Base-by-base conservation (phyloP, 1,140 invertebrate species). In the Dendroctonus valens region DNA sequence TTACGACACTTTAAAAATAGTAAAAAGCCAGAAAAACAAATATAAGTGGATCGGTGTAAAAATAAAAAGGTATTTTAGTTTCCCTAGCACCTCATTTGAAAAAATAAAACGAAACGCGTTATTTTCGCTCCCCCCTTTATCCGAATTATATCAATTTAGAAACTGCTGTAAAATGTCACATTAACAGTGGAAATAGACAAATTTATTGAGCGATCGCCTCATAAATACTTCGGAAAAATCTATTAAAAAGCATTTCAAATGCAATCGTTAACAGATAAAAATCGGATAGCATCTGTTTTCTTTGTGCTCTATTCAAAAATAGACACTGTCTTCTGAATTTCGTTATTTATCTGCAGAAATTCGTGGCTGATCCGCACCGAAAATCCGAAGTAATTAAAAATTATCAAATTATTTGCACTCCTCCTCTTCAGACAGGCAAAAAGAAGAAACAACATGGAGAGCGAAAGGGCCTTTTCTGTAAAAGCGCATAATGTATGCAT, bases 131-230 rank as follows among this genome's bases (percentile, higher is more conserved):
- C 52, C 53, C 48, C 50, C 15, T 26, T 65, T 41, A 50, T 65
- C 44, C 53, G 52, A 65, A 55, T 65, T 65, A 65, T 65, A 65
- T 65, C 64, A 59, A 65, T 59, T 65, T 65, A 42, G 42, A 59
- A 65, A 59, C 53, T 50, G 53, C 15, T 63, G 53, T 65, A 14
- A 65, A 50, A 53, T 40, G 64, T 65, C 64, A 48, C 53, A 55
- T 65, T 65, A 52, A 59, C 55, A 53, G 55, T 41, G 57, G 52
- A 59, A 65, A 52, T 58, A 52, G 64, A 65, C 64, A 65, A 65
- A 65, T 65, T 65, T 65, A 65, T 65, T 37, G 54, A 58, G 48
- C n/a, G 40, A 59, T 65, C 50, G 46, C 7, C 64, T 65, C 64
- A 38, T 65, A 65, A 65, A 65, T 65, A 65, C 53, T 44, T 65